These are phyloP conservation scores for Pseudorhiza aurosa DNA, from an alignment of 30 jellyfish, hydroid and myxozoan species.

Conservation along the genomic window DNA sequence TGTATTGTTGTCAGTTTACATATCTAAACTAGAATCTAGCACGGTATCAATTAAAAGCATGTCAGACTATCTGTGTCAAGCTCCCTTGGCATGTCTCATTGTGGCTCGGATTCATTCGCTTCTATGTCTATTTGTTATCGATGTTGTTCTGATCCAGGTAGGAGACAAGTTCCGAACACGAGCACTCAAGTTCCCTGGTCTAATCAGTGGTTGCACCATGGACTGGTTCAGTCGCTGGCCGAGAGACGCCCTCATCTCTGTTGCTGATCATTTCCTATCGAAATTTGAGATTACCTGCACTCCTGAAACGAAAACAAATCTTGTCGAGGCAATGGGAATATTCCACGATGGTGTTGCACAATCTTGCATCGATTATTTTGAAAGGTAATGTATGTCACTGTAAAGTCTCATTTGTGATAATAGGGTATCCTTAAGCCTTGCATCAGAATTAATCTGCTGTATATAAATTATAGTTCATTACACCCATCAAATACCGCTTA, in stretches of 20 bases:
- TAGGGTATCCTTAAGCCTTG: too few relatives aligned
- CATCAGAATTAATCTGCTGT: too few relatives aligned
- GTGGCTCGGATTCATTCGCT: too few relatives aligned
- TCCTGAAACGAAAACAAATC: constrained; percentile 66
- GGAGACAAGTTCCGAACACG: constrained; percentile 96
- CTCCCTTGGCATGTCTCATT: too few relatives aligned
- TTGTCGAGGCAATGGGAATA: constrained; percentile 96
- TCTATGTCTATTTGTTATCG: too few relatives aligned
- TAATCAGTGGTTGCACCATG: constrained; percentile 98
- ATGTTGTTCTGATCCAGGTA: constrained; percentile 55
- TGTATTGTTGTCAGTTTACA: too few relatives aligned
- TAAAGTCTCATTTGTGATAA: too few relatives aligned
- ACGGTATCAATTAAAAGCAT: too few relatives aligned
- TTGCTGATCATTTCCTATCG: constrained; percentile 95
- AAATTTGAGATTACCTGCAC: constrained; percentile 88
- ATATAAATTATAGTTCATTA: too few relatives aligned
- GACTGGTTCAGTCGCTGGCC: constrained; percentile 99
- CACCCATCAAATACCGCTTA: too few relatives aligned
- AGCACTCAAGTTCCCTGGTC: constrained; percentile 96
- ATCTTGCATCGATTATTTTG: constrained; percentile 92
- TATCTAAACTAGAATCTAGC: too few relatives aligned
- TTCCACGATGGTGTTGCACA: constrained; percentile 98
- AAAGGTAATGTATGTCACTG: constrained; percentile 84
- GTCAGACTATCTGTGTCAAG: too few relatives aligned
- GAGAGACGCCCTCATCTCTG: constrained; percentile 95